Evolutionary conservation across 2,888 invertebrate species (phyloP).

Genomic region (Prosopocoilus inquinatus): DNA sequence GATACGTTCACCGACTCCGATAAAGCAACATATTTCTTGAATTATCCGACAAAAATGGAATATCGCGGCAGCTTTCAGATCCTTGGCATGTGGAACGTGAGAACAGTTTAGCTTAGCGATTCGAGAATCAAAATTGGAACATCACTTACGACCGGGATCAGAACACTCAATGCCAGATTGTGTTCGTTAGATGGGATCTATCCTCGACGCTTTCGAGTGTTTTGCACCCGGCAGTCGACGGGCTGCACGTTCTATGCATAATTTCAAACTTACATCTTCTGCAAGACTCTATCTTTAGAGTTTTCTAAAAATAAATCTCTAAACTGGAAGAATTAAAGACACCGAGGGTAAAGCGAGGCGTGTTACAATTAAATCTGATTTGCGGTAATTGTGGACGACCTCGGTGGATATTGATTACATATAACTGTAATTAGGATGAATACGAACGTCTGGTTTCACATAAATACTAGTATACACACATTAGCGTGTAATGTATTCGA

Average conservation of each 20-base stretch:
- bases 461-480: too few species aligned
- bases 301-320: too few species aligned
- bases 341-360: too few species aligned
- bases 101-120: conserved; percentile 1
- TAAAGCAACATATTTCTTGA: background rate
- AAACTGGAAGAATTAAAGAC: too few species aligned
- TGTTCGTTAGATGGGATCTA: background rate
- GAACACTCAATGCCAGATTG: background rate
- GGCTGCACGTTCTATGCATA: too few species aligned
- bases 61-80: background rate
- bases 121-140: conserved; percentile 4
- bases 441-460: background rate
- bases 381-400: background rate
- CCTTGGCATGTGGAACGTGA: background rate
- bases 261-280: too few species aligned
- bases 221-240: too few species aligned
- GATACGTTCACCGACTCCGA: background rate
- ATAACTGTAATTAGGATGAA: conserved; percentile 1
- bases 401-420: background rate
- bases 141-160: conserved; percentile 1
- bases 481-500: too few species aligned
- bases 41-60: background rate
- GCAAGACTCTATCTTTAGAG: too few species aligned
- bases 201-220: too few species aligned
- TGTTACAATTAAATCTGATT: too few species aligned